These are phyloP conservation scores for Eupithecia exiguata DNA, from an alignment of 2,888 invertebrate genomes.

Conservation along the genomic window DNA sequence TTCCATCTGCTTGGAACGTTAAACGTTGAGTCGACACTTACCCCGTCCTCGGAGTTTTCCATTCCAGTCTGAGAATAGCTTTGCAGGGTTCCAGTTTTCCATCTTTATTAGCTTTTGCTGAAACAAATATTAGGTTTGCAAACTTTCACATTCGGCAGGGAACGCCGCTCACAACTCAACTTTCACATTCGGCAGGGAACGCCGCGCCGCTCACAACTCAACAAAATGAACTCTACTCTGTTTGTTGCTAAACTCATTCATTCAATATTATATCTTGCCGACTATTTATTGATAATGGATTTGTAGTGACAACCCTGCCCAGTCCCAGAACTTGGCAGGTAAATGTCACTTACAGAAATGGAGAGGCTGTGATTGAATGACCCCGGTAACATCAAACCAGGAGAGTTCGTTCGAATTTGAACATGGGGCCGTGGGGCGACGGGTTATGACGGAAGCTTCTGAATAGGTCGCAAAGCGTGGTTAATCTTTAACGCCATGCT, in stretches of 20 bases:
- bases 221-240: not conserved
- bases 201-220: too few relatives aligned
- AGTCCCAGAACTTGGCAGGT: not conserved
- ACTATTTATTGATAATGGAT: not conserved
- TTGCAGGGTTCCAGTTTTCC: constrained; percentile 97
- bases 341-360: not conserved
- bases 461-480: too few relatives aligned
- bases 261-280: not conserved
- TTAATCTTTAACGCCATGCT: constrained; percentile 52
- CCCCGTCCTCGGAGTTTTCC: constrained; percentile 95
- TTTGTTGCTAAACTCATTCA: not conserved
- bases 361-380: not conserved
- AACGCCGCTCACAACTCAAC: too few relatives aligned
- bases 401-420: not conserved
- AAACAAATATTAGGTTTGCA: constrained; percentile 52
- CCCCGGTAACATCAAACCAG: not conserved
- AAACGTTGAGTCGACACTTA: constrained; percentile 64
- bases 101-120: constrained; percentile 95
- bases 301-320: not conserved
- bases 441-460: too few relatives aligned
- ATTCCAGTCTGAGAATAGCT: constrained; percentile 97
- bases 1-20: not conserved
- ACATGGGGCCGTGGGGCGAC: too few relatives aligned
- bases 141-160: not conserved
- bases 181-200: not conserved